phyloP scores from a whole-genome alignment of 2,888 invertebrate species.

The Clanis bilineata region DNA sequence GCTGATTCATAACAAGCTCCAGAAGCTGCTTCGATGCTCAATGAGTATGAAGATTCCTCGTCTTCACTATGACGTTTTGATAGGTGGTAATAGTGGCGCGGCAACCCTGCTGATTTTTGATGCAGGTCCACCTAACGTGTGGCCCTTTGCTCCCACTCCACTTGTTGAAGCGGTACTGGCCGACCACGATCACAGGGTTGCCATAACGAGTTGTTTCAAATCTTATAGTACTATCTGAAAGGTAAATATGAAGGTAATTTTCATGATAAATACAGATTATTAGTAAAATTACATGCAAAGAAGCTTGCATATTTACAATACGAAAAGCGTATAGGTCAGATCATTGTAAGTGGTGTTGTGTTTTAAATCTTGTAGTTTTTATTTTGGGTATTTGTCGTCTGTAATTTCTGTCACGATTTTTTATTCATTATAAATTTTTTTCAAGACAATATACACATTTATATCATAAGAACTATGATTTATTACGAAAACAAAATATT shows the following conservation, averaged over 20 bases:
- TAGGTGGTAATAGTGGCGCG: conserved; percentile 53
- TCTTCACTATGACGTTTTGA: conserved; percentile 47
- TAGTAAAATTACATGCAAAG: background rate
- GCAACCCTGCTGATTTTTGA: conserved; percentile 57
- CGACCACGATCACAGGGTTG: conserved; percentile 60
- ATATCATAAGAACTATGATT: background rate
- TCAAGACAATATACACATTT: background rate
- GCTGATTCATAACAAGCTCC: background rate
- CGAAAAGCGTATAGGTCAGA: background rate
- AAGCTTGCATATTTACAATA: background rate
- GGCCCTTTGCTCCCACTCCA: conserved; percentile 54
- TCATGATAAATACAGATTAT: background rate
- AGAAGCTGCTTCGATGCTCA: background rate
- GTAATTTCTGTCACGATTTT: background rate
- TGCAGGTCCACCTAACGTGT: conserved; percentile 55
- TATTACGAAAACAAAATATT: background rate
- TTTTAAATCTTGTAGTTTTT: no score
- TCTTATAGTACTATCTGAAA: conserved; percentile 10
- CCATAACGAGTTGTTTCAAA: conserved; percentile 56
- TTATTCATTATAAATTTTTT: background rate
- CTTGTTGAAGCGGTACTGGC: conserved; percentile 52
- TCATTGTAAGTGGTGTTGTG: no score
- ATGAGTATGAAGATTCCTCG: conserved; percentile 49
- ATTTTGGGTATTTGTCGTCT: background rate
- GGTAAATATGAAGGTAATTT: background rate